Conservation (phyloP, 2,888 invertebrate species). For the Galeopsomyia nigrocyanea region DNA sequence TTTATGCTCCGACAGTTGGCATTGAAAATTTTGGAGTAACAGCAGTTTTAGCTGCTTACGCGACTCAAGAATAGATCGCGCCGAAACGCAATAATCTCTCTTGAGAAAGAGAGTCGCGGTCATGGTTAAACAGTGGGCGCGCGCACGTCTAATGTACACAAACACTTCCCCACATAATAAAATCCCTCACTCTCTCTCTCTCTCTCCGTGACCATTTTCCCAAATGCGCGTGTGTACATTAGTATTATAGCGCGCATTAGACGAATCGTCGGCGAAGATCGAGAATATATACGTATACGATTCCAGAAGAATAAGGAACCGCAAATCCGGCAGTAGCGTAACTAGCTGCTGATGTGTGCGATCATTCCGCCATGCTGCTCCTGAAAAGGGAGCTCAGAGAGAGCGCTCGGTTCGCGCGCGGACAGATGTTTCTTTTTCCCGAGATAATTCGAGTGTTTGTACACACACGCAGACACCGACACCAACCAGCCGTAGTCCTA, state of each 20-base stretch:
- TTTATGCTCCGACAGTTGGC: too few relatives aligned
- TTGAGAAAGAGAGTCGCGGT: too few relatives aligned
- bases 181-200: too few relatives aligned
- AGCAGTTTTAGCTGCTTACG: too few relatives aligned
- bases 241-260: background rate
- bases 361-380: conserved; percentile 68
- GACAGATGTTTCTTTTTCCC: conserved; percentile 61
- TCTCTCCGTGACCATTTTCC: background rate
- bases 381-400: conserved; percentile 59
- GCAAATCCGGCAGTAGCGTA: conserved; percentile 65
- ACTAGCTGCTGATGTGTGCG: conserved; percentile 65
- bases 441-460: conserved; percentile 57
- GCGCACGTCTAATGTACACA: too few relatives aligned
- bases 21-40: too few relatives aligned
- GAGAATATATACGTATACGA: conserved; percentile 21
- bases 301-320: conserved; percentile 66
- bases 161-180: too few relatives aligned
- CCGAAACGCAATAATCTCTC: too few relatives aligned
- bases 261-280: background rate
- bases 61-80: too few relatives aligned
- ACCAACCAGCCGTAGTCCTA: background rate
- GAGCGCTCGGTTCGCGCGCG: conserved; percentile 50
- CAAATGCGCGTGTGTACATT: background rate
- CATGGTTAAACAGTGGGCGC: too few relatives aligned
- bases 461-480: conserved; percentile 36